Percentiles rank a stretch among this genome's conserved stretches.
phyloP scores from a whole-genome alignment of 2,113 vertebrate genomes.

The Brevimyrus niger region DNA sequence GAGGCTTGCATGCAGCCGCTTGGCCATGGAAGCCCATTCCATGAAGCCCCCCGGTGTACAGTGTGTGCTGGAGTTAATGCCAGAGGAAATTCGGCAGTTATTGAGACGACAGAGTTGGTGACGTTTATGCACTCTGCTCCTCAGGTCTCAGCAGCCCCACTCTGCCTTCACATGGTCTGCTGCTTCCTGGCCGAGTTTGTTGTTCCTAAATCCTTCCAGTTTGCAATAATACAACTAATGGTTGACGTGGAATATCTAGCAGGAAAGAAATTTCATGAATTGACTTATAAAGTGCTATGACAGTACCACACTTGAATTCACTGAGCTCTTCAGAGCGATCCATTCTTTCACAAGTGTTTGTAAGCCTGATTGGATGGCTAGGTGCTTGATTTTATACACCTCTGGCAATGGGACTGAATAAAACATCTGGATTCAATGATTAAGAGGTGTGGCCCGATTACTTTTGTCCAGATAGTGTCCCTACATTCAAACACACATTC shows the following conservation, averaged over 20 bases:
- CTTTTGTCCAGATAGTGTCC: neutral
- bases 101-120: neutral
- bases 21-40: neutral
- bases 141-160: no score
- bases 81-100: neutral
- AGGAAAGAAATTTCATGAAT: neutral
- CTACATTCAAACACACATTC: neutral
- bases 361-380: neutral
- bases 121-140: neutral
- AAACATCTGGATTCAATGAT: neutral
- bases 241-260: neutral
- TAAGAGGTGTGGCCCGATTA: neutral
- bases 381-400: neutral
- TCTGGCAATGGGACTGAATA: neutral
- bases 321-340: neutral
- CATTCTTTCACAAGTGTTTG: neutral
- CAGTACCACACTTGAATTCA: neutral
- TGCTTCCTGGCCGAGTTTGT: neutral
- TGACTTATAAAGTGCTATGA: neutral
- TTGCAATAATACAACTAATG: neutral
- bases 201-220: neutral
- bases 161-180: neutral
- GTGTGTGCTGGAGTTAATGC: neutral
- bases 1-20: neutral
- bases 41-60: neutral